Evolutionary conservation across 2,113 vertebrate species (phyloP), one percentile per base, ranked within the genome.

Genomic region (Elephantulus edwardii): DNA sequence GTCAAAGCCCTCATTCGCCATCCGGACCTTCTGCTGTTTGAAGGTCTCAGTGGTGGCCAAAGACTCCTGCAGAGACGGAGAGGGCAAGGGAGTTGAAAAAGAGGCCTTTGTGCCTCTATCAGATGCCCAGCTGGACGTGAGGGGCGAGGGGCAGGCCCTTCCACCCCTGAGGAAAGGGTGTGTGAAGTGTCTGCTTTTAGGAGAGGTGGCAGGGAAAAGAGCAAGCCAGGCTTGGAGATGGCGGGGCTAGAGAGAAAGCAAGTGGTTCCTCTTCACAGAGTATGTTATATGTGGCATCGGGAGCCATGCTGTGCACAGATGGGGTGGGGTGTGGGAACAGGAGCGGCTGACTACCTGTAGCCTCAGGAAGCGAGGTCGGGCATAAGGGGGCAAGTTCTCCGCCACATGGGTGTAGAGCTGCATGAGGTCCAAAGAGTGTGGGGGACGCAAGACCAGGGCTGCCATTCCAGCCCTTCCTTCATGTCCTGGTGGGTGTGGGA

Each of bases 381-480:
- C 96, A 0, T 96, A 98, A 0, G 97, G 74, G 0, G 98, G 98
- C 46, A 99, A 96, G 1, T 97, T 94, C 81, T 98, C 92, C 0
- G 95, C 78, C n/a, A 98, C 89, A 11, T 98, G 97, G 11, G 5
- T 3, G 60, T 97, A 98, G 50, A 98, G 93, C 26, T 92, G 82
- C 16, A 20, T 72, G 1, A 98, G 97, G 38, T 98, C 96, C 58
- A 99, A 82, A 1, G 93, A 33, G 8, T 95, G 86, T 2, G 95
- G 97, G 3, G 95, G 91, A 22, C 97, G 98, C 16, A 98, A 89
- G 24, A 98, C 98, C 7, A 98, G 28, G 0, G 98, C 98, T 0
- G 98, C 98, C 98, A 99, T 99, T 0, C 98, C 98, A 10, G 97
- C 98, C 74, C 97, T 96, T 28, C 99, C 99, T 93, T 99, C 99